Conservation (phyloP, 2,113 vertebrate genomes). For the Guaruba guarouba region DNA sequence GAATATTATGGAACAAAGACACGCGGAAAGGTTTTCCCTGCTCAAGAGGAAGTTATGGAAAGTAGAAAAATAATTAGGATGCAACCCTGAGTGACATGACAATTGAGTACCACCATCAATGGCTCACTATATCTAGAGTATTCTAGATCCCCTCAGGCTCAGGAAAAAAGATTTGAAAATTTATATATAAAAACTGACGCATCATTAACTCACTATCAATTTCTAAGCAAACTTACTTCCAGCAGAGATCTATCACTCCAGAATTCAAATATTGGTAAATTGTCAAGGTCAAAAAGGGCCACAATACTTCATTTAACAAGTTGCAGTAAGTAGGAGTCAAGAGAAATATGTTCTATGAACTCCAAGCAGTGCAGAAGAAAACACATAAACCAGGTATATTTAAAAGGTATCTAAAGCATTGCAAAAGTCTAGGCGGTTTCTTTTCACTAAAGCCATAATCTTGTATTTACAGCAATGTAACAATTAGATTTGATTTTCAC, state of each 20-base stretch:
- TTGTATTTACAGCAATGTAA: not conserved
- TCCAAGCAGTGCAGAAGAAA: not conserved
- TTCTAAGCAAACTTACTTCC: not conserved
- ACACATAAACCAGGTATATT: not conserved
- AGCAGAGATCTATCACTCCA: not conserved
- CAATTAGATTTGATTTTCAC: not conserved
- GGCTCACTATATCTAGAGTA: not conserved
- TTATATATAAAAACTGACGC: not conserved
- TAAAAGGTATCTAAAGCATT: not conserved
- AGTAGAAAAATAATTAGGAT: rapidly evolving
- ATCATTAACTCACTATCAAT: not conserved
- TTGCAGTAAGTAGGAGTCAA: not conserved
- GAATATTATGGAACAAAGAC: rapidly evolving
- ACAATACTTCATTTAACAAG: not conserved
- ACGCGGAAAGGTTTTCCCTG: not conserved
- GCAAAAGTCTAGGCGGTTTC: not conserved
- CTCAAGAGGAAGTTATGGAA: not conserved
- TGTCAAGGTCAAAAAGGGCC: not conserved
- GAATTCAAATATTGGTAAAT: not conserved
- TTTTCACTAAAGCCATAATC: not conserved
- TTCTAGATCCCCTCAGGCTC: not conserved
- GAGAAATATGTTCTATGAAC: not conserved
- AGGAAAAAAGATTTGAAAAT: not conserved
- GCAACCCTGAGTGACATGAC: not conserved
- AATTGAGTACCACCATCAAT: rapidly evolving